phyloP scores from a whole-genome alignment of 2,113 vertebrate species.

The Hemicordylus capensis region DNA sequence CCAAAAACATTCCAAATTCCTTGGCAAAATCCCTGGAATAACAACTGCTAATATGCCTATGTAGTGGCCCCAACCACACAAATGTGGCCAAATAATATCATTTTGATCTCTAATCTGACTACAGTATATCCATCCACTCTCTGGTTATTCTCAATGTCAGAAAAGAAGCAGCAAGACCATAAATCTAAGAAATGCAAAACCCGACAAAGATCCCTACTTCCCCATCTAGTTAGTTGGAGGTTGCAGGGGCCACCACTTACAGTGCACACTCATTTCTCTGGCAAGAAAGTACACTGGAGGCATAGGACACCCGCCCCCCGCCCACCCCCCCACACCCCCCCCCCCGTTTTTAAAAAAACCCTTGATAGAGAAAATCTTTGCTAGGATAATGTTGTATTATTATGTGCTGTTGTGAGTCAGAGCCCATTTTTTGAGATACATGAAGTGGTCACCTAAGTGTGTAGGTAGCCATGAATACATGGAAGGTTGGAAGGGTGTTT shows the following conservation, averaged over 20 bases:
- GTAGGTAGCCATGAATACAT: no score
- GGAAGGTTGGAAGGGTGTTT: no score
- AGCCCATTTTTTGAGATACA: no score
- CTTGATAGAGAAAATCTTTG: no score
- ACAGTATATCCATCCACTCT: background rate
- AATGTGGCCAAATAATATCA: background rate
- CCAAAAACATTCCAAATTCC: constrained; percentile 3
- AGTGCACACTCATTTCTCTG: background rate
- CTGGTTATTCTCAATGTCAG: background rate
- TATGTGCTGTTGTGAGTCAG: no score
- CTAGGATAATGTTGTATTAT: no score
- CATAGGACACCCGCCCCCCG: background rate
- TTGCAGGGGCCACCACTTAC: background rate
- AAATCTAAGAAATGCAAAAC: background rate
- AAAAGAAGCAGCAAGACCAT: background rate
- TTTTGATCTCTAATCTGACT: constrained; percentile 32
- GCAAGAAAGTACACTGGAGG: background rate
- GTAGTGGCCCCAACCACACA: background rate
- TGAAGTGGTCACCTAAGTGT: no score
- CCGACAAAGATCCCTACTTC: background rate
- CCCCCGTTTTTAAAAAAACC: no score
- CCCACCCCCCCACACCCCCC: no score
- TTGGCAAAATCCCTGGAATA: constrained; percentile 22
- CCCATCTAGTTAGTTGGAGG: background rate
- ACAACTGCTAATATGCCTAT: background rate